Percentiles rank a stretch among this genome's conserved stretches.
These are phyloP conservation scores for Watsonalla cultraria DNA, from an alignment of 2,888 invertebrate genomes.

Conservation along the genomic window DNA sequence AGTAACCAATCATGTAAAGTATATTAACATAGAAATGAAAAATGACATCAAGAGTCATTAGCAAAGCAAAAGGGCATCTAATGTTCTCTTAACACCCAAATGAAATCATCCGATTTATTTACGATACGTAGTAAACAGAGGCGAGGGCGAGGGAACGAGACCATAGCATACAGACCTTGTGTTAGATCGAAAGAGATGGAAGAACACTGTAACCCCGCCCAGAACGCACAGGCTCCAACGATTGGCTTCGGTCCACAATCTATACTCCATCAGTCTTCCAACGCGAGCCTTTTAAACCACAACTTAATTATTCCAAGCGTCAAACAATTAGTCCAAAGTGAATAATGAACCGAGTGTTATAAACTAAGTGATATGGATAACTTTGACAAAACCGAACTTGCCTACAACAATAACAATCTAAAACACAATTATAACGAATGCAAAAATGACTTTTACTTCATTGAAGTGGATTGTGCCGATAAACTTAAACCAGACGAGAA, in stretches of 20 bases:
- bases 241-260: constrained; percentile 62
- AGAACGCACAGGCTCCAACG: constrained; percentile 40
- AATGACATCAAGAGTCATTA: constrained; percentile 32
- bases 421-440: constrained; percentile 55
- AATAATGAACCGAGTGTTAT: constrained; percentile 38
- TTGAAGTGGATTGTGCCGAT: constrained; percentile 27
- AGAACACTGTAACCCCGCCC: constrained; percentile 52
- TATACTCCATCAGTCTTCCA: constrained; percentile 66
- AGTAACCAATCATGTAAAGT: not conserved
- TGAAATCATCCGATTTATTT: constrained; percentile 71
- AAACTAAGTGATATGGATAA: constrained; percentile 44
- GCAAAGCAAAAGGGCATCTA: constrained; percentile 43
- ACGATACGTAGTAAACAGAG: constrained; percentile 56
- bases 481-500: constrained; percentile 37
- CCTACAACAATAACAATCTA: constrained; percentile 51
- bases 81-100: constrained; percentile 38
- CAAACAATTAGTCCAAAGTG: constrained; percentile 42
- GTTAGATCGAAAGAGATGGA: constrained; percentile 27
- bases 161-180: constrained; percentile 10
- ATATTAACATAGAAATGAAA: not conserved
- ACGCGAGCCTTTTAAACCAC: constrained; percentile 55
- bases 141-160: constrained; percentile 31
- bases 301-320: constrained; percentile 44
- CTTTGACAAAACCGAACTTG: constrained; percentile 63
- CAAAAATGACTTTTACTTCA: constrained; percentile 49